phyloP scores from a whole-genome alignment of 2,797 vertebrate species.

The Columba guinea region DNA sequence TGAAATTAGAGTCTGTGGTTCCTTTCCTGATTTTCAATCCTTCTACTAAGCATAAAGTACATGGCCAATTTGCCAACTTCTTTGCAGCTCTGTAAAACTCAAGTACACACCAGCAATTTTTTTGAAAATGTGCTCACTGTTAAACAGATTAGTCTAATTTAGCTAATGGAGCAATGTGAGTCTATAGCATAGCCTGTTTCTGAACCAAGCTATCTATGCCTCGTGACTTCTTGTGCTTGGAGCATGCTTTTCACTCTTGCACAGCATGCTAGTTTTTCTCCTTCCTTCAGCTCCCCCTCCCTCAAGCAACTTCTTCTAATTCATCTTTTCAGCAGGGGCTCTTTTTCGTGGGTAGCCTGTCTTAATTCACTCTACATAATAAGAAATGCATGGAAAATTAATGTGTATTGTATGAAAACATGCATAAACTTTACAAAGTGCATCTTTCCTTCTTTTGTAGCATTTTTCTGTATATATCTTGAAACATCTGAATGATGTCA shows the following conservation, averaged over 20 bases:
- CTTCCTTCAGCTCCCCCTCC: background rate
- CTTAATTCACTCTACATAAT: background rate
- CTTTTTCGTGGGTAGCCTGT: background rate
- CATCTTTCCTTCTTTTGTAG: background rate
- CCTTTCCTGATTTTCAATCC: background rate
- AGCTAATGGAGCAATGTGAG: background rate
- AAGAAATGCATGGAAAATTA: background rate
- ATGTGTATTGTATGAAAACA: background rate
- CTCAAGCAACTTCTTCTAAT: background rate
- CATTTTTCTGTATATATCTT: background rate
- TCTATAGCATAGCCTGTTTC: background rate
- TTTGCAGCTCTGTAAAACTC: background rate
- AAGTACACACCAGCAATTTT: background rate
- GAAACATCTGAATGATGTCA: background rate
- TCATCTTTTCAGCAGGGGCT: background rate
- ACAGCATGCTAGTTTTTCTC: background rate
- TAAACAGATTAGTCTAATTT: background rate
- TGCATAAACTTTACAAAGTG: background rate
- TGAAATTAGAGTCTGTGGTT: background rate
- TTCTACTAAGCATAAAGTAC: background rate
- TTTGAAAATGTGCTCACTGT: background rate
- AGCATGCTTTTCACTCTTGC: background rate
- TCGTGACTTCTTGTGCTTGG: background rate
- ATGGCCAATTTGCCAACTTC: background rate
- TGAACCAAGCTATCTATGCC: background rate